A percentile compares a stretch with the other conserved stretches of the same genome.
Evolutionary conservation across 2,888 invertebrate species (phyloP).

Genomic region (Erebia palarica): DNA sequence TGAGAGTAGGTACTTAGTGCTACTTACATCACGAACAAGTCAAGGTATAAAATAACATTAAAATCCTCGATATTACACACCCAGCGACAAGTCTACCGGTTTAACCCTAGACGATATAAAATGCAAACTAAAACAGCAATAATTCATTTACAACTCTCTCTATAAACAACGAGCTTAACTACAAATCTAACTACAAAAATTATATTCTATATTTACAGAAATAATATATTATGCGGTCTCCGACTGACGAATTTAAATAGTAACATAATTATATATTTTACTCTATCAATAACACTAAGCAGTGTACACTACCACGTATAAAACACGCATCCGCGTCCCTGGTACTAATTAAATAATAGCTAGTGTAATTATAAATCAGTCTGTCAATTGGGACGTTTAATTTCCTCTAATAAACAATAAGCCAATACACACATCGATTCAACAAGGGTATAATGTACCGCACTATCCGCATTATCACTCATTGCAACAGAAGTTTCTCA

Average conservation of each 20-base stretch:
- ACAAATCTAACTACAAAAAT: slow-evolving; percentile 54
- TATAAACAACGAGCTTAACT: slow-evolving; percentile 71
- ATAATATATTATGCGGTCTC: slow-evolving; percentile 79
- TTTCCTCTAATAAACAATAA: slow-evolving; percentile 79
- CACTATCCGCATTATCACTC: slow-evolving; percentile 48
- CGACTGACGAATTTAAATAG: slow-evolving; percentile 77
- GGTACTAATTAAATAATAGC: slow-evolving; percentile 71
- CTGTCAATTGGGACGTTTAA: slow-evolving; percentile 82
- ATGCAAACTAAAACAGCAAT: slow-evolving; percentile 82
- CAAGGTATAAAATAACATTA: slow-evolving; percentile 71
- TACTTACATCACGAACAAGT: slow-evolving; percentile 73
- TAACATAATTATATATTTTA: slow-evolving; percentile 78
- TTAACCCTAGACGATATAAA: slow-evolving; percentile 75
- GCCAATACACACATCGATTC: slow-evolving; percentile 67
- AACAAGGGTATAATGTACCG: slow-evolving; percentile 58
- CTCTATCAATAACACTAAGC: slow-evolving; percentile 71
- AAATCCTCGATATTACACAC: slow-evolving; percentile 71
- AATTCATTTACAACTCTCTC: slow-evolving; percentile 77
- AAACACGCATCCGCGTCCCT: slow-evolving; percentile 81
- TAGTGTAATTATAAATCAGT: slow-evolving; percentile 77
- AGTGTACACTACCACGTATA: slow-evolving; percentile 80
- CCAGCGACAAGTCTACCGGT: slow-evolving; percentile 65
- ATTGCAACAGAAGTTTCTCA: slow-evolving; percentile 32
- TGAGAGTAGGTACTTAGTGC: slow-evolving; percentile 80
- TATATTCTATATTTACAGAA: slow-evolving; percentile 78